phyloP scores from a whole-genome alignment of 1,140 invertebrate genomes.

The Chymomyza costata region DNA sequence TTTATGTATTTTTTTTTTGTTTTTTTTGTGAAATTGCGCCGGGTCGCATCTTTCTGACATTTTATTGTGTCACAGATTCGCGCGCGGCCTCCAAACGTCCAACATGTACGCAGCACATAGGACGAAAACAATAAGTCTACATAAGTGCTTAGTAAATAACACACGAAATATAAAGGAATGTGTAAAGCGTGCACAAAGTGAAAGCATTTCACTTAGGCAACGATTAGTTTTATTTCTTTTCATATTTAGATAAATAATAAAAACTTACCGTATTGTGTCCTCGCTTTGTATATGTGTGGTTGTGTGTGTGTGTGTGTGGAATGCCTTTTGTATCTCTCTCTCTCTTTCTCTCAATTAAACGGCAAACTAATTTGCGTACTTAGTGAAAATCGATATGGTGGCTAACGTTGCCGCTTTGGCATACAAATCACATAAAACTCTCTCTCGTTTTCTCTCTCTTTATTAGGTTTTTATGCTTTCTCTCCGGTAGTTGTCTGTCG shows the following conservation, averaged over 20 bases:
- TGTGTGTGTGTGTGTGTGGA: slow-evolving; percentile 8
- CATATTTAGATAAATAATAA: too few species aligned
- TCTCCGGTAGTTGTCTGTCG: too few species aligned
- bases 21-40: background rate
- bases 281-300: background rate
- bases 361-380: slow-evolving; percentile 38
- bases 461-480: background rate
- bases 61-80: slow-evolving; percentile 67
- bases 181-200: slow-evolving; percentile 7
- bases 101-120: background rate
- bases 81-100: slow-evolving; percentile 29
- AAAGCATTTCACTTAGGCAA: slow-evolving; percentile 16
- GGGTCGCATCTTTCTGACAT: slow-evolving; percentile 28
- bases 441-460: background rate
- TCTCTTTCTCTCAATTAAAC: slow-evolving; percentile 56
- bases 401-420: slow-evolving; percentile 18
- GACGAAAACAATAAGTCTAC: background rate
- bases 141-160: background rate
- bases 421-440: too few species aligned
- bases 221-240: slow-evolving; percentile 8
- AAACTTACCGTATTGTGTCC: slow-evolving; percentile 5
- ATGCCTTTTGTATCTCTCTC: slow-evolving; percentile 13
- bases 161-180: background rate
- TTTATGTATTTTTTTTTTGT: too few species aligned
- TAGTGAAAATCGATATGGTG: slow-evolving; percentile 66